Conservation (phyloP, 2,888 invertebrate genomes). For the Lithosia quadra region DNA sequence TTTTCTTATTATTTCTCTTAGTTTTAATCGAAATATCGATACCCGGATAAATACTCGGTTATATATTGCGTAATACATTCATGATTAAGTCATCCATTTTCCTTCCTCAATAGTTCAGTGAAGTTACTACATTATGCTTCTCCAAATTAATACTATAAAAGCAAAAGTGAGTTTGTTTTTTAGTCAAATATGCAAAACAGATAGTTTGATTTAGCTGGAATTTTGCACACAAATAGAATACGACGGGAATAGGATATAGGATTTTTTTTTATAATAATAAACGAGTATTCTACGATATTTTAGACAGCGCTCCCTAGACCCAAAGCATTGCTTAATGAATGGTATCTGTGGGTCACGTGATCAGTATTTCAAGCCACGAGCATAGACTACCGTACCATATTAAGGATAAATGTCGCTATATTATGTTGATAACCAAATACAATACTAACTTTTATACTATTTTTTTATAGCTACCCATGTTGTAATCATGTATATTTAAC, state of each 20-base stretch:
- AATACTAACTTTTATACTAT: constrained; percentile 11
- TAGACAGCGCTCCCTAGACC: too few species aligned
- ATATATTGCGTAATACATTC: neutral
- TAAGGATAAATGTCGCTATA: neutral
- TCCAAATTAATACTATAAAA: neutral
- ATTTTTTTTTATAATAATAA: too few species aligned
- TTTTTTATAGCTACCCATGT: constrained; percentile 7
- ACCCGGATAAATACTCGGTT: neutral
- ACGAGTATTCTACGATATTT: too few species aligned
- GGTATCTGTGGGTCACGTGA: neutral
- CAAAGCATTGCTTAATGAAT: too few species aligned
- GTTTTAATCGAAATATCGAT: neutral
- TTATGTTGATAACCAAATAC: neutral
- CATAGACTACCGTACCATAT: constrained; percentile 3
- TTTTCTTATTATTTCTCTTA: neutral
- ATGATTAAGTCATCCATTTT: neutral
- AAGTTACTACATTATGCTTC: neutral
- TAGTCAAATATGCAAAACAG: too few species aligned
- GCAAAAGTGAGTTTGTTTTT: neutral
- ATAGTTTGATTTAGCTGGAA: neutral
- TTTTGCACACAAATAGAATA: neutral
- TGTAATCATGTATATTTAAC: constrained; percentile 38
- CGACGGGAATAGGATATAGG: too few species aligned
- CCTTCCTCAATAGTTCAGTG: constrained; percentile 11
- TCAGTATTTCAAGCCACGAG: neutral